These are phyloP conservation scores for Oryzias dopingdopingensis DNA, from an alignment of 2,797 vertebrate genomes.

Conservation along the genomic window DNA sequence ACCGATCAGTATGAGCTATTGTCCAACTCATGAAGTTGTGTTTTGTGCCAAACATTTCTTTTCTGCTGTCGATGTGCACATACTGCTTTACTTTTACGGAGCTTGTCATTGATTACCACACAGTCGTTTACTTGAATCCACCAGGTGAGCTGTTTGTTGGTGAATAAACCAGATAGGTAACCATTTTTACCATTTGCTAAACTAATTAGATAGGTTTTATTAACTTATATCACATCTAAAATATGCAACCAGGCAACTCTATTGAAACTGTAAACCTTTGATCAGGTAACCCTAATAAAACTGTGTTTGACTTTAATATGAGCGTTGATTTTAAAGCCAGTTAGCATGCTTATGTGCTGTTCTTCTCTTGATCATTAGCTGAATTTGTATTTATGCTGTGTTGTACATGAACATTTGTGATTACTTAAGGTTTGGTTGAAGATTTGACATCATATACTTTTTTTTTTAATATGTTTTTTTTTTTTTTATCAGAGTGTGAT, in stretches of 20 bases:
- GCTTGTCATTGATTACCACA: constrained; percentile 13
- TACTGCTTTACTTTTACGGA: constrained; percentile 51
- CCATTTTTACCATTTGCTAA: constrained; percentile 9
- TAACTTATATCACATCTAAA: constrained; percentile 25
- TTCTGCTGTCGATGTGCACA: constrained; percentile 62
- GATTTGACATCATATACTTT: constrained; percentile 21
- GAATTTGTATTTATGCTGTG: constrained; percentile 64
- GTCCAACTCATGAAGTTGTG: constrained; percentile 17
- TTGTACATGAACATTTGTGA: constrained; percentile 55
- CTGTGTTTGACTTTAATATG: constrained; percentile 54
- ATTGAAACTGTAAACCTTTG: constrained; percentile 46
- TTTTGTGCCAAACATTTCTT: constrained; percentile 56
- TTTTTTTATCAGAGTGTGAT: not conserved
- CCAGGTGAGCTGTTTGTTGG: constrained; percentile 9
- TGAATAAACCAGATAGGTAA: constrained; percentile 7
- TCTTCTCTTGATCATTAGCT: constrained; percentile 60
- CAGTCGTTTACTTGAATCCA: constrained; percentile 14
- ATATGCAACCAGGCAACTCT: constrained; percentile 62
- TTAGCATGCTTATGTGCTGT: constrained; percentile 72
- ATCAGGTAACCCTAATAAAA: constrained; percentile 63
- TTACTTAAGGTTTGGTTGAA: constrained; percentile 35
- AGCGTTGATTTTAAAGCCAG: constrained; percentile 60
- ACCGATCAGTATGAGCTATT: no score
- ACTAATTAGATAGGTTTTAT: constrained; percentile 8
- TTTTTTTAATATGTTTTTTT: constrained; percentile 18